Conservation (phyloP, 2,113 vertebrate genomes). For the Neotragus pygmaeus region DNA sequence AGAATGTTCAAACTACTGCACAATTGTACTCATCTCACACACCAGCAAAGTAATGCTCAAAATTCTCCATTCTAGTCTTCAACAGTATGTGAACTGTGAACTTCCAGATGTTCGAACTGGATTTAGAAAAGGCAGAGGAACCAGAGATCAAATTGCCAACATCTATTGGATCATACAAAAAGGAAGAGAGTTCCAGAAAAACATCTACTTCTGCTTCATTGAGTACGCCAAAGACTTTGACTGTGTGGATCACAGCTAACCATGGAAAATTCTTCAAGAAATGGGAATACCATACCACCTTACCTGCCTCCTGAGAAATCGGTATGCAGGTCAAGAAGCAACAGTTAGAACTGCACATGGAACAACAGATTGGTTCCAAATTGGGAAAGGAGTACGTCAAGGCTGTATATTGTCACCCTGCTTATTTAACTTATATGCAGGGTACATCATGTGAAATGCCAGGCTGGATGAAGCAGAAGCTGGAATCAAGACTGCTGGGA, state of each 20-base stretch:
- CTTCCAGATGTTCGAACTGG: background rate
- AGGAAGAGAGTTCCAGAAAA: background rate
- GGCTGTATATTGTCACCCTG: background rate
- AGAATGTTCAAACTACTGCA: background rate
- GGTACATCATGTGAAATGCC: background rate
- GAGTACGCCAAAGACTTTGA: background rate
- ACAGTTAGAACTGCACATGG: background rate
- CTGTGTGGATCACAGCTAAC: background rate
- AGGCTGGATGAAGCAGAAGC: background rate
- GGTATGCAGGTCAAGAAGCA: background rate
- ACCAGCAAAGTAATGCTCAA: background rate
- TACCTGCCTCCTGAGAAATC: background rate
- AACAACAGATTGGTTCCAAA: background rate
- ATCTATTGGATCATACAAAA: background rate
- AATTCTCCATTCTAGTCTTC: background rate
- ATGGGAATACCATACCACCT: background rate
- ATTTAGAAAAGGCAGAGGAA: background rate
- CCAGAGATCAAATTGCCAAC: background rate
- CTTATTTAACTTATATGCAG: background rate
- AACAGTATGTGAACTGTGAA: background rate
- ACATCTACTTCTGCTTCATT: background rate
- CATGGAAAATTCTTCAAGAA: background rate
- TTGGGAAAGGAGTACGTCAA: background rate
- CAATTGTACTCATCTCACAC: background rate
- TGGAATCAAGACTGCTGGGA: background rate